Percentiles rank a stretch among this genome's conserved stretches.
Conservation (phyloP, 2,797 vertebrate species). For the Heterohyrax brucei region DNA sequence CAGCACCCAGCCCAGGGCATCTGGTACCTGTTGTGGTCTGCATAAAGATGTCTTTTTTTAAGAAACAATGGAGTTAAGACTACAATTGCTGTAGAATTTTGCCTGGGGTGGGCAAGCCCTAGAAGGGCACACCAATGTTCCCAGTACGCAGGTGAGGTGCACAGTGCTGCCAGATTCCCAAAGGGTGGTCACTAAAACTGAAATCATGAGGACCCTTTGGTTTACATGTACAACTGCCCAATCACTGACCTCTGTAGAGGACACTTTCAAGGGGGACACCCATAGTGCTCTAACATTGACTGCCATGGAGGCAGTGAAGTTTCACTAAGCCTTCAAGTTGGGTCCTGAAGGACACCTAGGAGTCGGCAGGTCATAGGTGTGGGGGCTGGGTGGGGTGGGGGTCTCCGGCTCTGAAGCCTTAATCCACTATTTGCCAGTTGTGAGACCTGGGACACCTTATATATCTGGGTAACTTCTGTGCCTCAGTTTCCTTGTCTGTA, state of each 20-base stretch:
- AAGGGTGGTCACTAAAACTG: neutral
- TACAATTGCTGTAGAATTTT: too few species aligned
- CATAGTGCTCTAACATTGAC: neutral
- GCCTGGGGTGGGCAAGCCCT: neutral
- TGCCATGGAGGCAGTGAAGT: neutral
- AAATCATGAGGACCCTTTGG: neutral
- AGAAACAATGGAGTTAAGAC: too few species aligned
- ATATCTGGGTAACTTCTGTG: neutral
- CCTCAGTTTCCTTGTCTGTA: neutral
- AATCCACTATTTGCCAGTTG: neutral
- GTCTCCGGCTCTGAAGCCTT: neutral
- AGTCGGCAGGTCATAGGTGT: neutral
- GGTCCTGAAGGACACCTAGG: neutral
- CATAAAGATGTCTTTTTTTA: too few species aligned
- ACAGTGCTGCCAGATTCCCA: neutral
- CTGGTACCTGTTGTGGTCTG: too few species aligned
- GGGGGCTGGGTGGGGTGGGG: neutral
- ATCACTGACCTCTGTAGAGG: neutral
- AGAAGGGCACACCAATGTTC: neutral
- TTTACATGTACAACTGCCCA: conserved; percentile 25
- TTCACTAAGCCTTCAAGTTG: conserved; percentile 23
- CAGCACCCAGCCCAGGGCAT: neutral
- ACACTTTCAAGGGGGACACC: neutral
- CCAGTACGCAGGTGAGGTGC: neutral
- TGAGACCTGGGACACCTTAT: neutral